Conservation (phyloP, 1,140 invertebrate genomes). For the roundworm (Caenorhabditis elegans) region DNA sequence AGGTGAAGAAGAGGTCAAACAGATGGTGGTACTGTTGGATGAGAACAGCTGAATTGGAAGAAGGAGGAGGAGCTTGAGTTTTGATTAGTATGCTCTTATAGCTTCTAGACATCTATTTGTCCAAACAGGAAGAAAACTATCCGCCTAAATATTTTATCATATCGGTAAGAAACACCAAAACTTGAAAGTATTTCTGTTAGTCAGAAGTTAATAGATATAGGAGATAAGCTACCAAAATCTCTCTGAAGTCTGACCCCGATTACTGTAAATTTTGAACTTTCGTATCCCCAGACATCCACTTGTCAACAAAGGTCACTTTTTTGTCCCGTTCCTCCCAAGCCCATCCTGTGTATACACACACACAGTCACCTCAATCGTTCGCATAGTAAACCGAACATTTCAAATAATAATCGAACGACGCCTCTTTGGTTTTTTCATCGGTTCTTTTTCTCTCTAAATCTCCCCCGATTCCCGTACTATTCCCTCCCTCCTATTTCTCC, state of each 20-base stretch:
- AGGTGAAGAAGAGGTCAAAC: neutral
- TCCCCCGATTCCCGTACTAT: neutral
- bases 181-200: no score
- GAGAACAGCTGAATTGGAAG: neutral
- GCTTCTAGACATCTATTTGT: no score
- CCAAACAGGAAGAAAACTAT: no score
- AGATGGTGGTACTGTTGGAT: neutral
- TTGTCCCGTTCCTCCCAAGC: neutral
- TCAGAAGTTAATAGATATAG: no score
- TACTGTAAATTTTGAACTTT: no score
- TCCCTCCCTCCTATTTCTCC: neutral
- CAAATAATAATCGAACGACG: slow-evolving; percentile 30
- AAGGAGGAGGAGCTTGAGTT: no score
- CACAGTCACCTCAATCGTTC: neutral
- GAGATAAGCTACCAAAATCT: no score
- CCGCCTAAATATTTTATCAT: no score
- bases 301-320: slow-evolving; percentile 27
- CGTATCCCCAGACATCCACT: neutral
- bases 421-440: neutral
- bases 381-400: slow-evolving; percentile 28
- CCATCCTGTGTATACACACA: neutral
- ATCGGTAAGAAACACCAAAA: no score
- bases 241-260: no score
- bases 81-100: no score
- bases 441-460: neutral